These are phyloP conservation scores for Xiphophorus maculatus DNA, from an alignment of 2,113 vertebrate species.

Conservation along the genomic window DNA sequence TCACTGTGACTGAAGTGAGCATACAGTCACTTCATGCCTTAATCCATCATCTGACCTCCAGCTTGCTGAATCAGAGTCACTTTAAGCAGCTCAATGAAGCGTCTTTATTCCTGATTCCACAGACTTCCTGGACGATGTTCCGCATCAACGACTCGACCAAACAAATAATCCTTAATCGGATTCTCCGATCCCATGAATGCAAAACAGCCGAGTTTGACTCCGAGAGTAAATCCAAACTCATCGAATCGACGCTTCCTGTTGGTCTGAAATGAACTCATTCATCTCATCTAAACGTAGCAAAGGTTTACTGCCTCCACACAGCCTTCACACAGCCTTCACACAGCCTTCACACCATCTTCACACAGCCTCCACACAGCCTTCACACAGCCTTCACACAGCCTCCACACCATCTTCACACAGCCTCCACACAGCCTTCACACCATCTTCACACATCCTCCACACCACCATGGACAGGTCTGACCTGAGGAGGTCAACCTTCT, in stretches of 20 bases:
- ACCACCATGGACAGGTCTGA: no score
- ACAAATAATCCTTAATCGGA: slow-evolving; percentile 69
- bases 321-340: no score
- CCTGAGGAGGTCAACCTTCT: no score
- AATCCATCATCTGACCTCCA: slow-evolving; percentile 71
- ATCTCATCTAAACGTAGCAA: neutral
- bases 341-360: no score
- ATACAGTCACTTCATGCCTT: slow-evolving; percentile 65
- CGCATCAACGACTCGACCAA: slow-evolving; percentile 66
- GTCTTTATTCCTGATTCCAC: slow-evolving; percentile 74
- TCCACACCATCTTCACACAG: no score
- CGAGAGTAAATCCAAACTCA: slow-evolving; percentile 28
- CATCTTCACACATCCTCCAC: no score
- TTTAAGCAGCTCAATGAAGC: slow-evolving; percentile 71
- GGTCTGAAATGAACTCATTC: slow-evolving; percentile 4
- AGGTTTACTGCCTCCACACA: neutral
- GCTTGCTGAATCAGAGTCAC: slow-evolving; percentile 73
- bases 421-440: no score
- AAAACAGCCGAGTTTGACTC: slow-evolving; percentile 30
- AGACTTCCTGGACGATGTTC: slow-evolving; percentile 65
- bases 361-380: fast-evolving
- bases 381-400: no score
- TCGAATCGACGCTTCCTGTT: slow-evolving; percentile 10
- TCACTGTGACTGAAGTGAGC: slow-evolving; percentile 54
- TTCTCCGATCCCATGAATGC: slow-evolving; percentile 57